Conservation (phyloP, 2,888 invertebrate species). For the Copidosoma aretas region DNA sequence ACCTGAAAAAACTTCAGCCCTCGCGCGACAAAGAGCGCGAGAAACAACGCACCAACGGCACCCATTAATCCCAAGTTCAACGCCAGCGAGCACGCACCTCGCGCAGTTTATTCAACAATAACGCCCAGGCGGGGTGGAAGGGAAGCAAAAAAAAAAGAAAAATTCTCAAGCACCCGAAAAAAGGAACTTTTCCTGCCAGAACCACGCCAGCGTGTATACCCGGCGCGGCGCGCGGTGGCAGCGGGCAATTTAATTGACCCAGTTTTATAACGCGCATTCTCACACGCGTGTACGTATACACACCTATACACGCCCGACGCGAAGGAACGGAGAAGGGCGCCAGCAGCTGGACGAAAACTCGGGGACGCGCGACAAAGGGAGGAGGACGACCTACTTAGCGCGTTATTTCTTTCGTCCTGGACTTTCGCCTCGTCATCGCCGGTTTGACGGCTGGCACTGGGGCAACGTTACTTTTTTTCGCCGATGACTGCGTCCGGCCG, state of each 20-base stretch:
- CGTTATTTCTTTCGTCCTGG: conserved; percentile 1
- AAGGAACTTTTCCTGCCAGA: not conserved
- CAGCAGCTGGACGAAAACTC: conserved; percentile 9
- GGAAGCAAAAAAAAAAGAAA: conserved; percentile 2
- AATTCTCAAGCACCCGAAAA: not conserved
- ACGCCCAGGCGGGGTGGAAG: not conserved
- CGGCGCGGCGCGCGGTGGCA: not conserved
- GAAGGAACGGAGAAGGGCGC: not conserved
- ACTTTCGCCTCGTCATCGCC: not conserved
- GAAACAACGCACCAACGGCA: too few relatives aligned
- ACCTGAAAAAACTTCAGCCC: too few relatives aligned
- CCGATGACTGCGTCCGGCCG: too few relatives aligned
- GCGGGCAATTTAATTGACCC: conserved; percentile 34
- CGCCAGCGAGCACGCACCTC: too few relatives aligned
- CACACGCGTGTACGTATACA: too few relatives aligned
- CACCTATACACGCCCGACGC: not conserved
- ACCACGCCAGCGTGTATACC: not conserved
- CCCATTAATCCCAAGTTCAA: too few relatives aligned
- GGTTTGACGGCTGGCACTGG: not conserved
- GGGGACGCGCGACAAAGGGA: not conserved
- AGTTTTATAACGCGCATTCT: conserved; percentile 6
- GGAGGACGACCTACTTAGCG: not conserved
- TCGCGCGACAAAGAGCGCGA: too few relatives aligned
- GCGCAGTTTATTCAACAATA: not conserved
- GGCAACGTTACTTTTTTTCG: conserved; percentile 6